phyloP scores from a whole-genome alignment of 2,797 vertebrate genomes.

The Schizothorax lantsangensis region DNA sequence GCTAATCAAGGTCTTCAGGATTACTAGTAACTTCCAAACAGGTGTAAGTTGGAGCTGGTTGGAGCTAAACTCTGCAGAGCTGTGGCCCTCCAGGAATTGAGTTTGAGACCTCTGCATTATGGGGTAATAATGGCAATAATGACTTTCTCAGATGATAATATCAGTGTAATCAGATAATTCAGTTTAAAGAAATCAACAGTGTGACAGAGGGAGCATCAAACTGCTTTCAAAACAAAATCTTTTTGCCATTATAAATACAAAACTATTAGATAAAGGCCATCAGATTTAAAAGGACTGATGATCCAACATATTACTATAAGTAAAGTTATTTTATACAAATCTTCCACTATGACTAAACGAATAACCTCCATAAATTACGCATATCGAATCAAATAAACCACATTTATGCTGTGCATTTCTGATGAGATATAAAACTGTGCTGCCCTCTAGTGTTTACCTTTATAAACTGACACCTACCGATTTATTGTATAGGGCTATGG shows the following conservation, averaged over 20 bases:
- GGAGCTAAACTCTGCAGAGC: no score
- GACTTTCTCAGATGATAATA: background rate
- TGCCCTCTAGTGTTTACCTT: slow-evolving; percentile 32
- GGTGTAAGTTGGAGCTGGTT: no score
- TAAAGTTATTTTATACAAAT: background rate
- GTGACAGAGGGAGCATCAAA: background rate
- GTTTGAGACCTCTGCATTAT: background rate
- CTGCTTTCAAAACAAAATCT: no score
- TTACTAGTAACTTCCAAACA: no score
- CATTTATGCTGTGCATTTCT: background rate
- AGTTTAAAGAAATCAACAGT: background rate
- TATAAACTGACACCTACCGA: background rate
- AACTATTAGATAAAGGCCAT: no score
- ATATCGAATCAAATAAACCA: background rate
- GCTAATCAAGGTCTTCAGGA: no score
- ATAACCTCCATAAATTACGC: background rate
- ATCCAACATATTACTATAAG: no score
- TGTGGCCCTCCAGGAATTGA: no score
- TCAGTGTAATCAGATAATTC: background rate
- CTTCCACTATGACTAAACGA: background rate
- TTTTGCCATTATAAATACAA: background rate
- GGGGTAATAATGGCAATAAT: background rate
- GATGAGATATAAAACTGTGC: background rate
- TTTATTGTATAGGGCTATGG: background rate
- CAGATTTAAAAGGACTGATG: no score